phyloP scores from a whole-genome alignment of 2,888 invertebrate species.

The Neoscelio sp. region DNA sequence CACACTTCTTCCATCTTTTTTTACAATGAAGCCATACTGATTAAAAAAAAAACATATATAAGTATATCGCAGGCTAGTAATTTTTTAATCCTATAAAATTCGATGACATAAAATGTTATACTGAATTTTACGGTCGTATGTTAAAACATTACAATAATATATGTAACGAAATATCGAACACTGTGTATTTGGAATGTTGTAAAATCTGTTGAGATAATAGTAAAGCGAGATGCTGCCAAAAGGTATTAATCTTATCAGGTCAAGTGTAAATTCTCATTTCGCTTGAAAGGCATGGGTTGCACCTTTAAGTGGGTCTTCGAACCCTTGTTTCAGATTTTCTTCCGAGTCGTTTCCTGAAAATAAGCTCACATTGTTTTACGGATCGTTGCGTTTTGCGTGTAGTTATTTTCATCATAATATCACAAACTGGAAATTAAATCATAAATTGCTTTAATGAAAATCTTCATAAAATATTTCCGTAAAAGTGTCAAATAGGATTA shows the following conservation, averaged over 20 bases:
- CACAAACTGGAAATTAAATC: slow-evolving; percentile 22
- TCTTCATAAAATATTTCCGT: slow-evolving; percentile 6
- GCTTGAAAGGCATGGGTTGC: slow-evolving; percentile 51
- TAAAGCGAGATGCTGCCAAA: slow-evolving; percentile 23
- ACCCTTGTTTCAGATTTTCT: slow-evolving; percentile 54
- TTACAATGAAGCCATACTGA: no score
- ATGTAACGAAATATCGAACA: no score
- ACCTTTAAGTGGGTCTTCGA: slow-evolving; percentile 47
- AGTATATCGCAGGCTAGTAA: no score
- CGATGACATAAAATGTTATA: no score
- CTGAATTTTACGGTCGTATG: no score
- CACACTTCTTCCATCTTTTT: no score
- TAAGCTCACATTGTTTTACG: slow-evolving; percentile 52
- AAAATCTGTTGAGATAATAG: slow-evolving; percentile 17
- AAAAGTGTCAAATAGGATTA: no score
- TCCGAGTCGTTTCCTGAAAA: slow-evolving; percentile 50
- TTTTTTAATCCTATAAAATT: no score
- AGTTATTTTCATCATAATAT: slow-evolving; percentile 41
- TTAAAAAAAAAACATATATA: no score
- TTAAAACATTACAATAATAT: no score
- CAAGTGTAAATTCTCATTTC: slow-evolving; percentile 61
- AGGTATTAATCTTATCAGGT: slow-evolving; percentile 57
- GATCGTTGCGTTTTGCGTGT: slow-evolving; percentile 40
- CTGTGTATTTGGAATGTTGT: slow-evolving; percentile 7
- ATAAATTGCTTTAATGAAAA: slow-evolving; percentile 25